phyloP scores from a whole-genome alignment of 2,888 invertebrate genomes.

The Parnassius orleans region DNA sequence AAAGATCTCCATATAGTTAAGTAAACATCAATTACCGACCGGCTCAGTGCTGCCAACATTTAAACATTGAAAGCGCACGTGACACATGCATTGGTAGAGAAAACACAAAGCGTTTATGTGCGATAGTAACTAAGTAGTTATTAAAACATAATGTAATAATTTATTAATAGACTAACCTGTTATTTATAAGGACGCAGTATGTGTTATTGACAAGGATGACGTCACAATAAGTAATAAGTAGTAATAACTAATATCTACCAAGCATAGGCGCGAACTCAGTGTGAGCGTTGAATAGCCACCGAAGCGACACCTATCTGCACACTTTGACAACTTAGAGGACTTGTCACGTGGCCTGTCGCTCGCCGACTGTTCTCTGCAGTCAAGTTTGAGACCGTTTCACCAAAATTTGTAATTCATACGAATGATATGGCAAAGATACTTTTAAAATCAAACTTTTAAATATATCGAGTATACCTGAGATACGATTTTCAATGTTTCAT shows the following conservation, averaged over 20 bases:
- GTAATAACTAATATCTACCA: too few relatives aligned
- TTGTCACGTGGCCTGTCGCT: constrained; percentile 46
- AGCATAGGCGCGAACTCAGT: constrained; percentile 19
- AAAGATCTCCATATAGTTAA: too few relatives aligned
- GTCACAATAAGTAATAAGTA: constrained; percentile 26
- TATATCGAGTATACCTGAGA: constrained; percentile 19
- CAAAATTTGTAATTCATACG: constrained; percentile 39
- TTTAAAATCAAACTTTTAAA: constrained; percentile 10
- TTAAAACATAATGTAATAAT: constrained; percentile 33
- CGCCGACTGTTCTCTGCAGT: constrained; percentile 41
- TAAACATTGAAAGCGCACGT: constrained; percentile 29
- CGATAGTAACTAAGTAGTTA: constrained; percentile 24
- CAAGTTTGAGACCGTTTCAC: constrained; percentile 27
- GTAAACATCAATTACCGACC: constrained; percentile 16
- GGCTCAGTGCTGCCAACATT: constrained; percentile 34
- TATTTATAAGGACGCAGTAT: constrained; percentile 30
- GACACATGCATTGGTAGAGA: constrained; percentile 22
- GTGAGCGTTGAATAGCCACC: constrained; percentile 17
- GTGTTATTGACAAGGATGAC: constrained; percentile 34
- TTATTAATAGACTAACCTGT: constrained; percentile 39
- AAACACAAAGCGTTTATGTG: constrained; percentile 20
- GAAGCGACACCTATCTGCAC: constrained; percentile 28
- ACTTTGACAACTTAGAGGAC: constrained; percentile 34
- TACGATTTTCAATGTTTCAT: neutral
- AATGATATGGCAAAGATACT: constrained; percentile 7